Conservation (phyloP, 2,888 invertebrate genomes). For the Folsomia candida region DNA sequence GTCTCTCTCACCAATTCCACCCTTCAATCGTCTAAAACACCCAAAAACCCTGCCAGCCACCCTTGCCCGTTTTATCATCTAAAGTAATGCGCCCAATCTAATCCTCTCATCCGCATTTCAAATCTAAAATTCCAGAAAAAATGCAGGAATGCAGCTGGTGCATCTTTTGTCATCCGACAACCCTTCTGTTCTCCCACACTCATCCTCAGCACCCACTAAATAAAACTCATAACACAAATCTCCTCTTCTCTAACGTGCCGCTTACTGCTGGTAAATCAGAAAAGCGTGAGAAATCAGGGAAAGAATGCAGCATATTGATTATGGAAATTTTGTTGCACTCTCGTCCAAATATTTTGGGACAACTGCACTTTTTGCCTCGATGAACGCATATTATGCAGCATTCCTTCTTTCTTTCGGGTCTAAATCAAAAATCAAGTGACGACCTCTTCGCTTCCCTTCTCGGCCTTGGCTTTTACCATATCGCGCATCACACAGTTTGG, state of each 20-base stretch:
- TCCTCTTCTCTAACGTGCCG: background rate
- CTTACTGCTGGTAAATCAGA: background rate
- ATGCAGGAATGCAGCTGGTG: conserved; percentile 5
- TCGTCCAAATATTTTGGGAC: background rate
- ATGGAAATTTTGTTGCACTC: background rate
- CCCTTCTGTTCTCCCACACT: background rate
- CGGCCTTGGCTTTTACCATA: background rate
- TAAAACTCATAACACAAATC: conserved; percentile 2
- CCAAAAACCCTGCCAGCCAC: background rate
- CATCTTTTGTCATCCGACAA: background rate
- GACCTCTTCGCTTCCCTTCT: background rate
- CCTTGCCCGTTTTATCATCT: background rate
- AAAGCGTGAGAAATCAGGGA: conserved; percentile 3
- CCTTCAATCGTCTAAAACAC: background rate
- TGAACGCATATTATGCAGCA: background rate
- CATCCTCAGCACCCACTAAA: background rate
- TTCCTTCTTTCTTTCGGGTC: background rate
- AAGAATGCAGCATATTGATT: conserved; percentile 2
- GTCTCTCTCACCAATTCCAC: too few relatives aligned
- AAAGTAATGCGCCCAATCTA: conserved; percentile 2
- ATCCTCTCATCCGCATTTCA: conserved; percentile 1
- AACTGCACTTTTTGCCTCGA: background rate
- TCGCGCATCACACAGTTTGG: background rate
- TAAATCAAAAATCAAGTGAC: background rate
- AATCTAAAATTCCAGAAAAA: background rate